These are phyloP conservation scores for Abrostola triplasia DNA, from an alignment of 2,888 invertebrate species.

Conservation along the genomic window DNA sequence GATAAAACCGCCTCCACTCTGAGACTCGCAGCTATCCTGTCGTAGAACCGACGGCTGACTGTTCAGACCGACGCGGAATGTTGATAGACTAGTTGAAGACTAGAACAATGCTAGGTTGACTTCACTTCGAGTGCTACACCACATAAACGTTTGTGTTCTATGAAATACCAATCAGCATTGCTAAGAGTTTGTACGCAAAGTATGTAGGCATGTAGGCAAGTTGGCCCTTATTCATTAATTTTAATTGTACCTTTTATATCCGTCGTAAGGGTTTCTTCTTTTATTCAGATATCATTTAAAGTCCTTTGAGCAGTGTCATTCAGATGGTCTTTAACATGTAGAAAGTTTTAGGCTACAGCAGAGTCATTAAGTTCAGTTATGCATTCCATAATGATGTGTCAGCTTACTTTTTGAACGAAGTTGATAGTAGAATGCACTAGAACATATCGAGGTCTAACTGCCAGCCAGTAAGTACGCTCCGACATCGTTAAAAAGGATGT, in stretches of 20 bases:
- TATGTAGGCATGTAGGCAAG: neutral
- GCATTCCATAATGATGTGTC: neutral
- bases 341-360: no score
- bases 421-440: slow-evolving; percentile 31
- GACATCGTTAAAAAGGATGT: slow-evolving; percentile 40
- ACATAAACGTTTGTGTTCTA: slow-evolving; percentile 35
- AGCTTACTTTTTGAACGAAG: slow-evolving; percentile 1
- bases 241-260: neutral
- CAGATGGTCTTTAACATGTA: no score
- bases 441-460: slow-evolving; percentile 13
- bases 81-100: slow-evolving; percentile 72
- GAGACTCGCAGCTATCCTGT: slow-evolving; percentile 46
- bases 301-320: no score
- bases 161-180: slow-evolving; percentile 25
- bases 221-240: neutral
- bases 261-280: no score
- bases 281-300: no score
- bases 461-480: slow-evolving; percentile 4
- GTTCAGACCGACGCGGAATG: slow-evolving; percentile 70
- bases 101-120: slow-evolving; percentile 69
- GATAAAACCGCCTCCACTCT: slow-evolving; percentile 51
- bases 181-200: slow-evolving; percentile 6
- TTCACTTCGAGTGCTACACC: slow-evolving; percentile 57
- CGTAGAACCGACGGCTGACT: slow-evolving; percentile 58
- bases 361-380: no score